Percentiles rank a stretch among this genome's conserved stretches.
phyloP scores from a whole-genome alignment of 2,888 invertebrate species.

The Sympetrum striolatum region DNA sequence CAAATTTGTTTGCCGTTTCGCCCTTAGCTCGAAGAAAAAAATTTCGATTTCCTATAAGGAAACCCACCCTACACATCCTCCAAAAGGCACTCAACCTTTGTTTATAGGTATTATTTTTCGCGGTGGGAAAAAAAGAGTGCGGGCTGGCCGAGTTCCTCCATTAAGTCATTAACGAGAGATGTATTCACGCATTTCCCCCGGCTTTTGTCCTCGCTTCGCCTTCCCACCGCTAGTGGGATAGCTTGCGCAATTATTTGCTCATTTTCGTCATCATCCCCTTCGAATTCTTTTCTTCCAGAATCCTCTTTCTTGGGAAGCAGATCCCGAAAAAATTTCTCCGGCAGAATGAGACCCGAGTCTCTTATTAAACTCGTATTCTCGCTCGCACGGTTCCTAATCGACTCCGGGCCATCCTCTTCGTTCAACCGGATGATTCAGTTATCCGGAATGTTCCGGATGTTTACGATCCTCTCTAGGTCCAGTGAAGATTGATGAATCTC shows the following conservation, averaged over 20 bases:
- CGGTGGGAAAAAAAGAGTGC: not conserved
- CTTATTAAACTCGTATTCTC: too few species aligned
- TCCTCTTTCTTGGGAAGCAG: not conserved
- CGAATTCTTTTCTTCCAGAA: not conserved
- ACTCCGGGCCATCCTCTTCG: too few species aligned
- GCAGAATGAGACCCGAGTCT: too few species aligned
- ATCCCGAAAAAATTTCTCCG: too few species aligned
- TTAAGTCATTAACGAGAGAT: slow-evolving; percentile 29
- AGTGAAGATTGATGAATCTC: too few species aligned
- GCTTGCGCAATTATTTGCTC: not conserved
- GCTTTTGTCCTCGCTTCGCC: not conserved
- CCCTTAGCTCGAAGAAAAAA: not conserved
- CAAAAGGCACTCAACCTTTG: not conserved
- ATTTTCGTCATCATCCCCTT: not conserved
- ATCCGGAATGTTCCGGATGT: too few species aligned
- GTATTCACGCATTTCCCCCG: slow-evolving; percentile 2
- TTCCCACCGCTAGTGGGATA: not conserved
- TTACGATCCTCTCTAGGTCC: too few species aligned
- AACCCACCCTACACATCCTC: not conserved
- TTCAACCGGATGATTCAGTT: too few species aligned
- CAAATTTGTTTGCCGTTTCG: not conserved
- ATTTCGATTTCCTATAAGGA: not conserved
- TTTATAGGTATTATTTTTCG: not conserved
- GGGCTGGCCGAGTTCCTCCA: not conserved
- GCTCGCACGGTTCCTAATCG: too few species aligned